phyloP scores from a whole-genome alignment of 2,888 invertebrate genomes.

The Lissonota sp. region DNA sequence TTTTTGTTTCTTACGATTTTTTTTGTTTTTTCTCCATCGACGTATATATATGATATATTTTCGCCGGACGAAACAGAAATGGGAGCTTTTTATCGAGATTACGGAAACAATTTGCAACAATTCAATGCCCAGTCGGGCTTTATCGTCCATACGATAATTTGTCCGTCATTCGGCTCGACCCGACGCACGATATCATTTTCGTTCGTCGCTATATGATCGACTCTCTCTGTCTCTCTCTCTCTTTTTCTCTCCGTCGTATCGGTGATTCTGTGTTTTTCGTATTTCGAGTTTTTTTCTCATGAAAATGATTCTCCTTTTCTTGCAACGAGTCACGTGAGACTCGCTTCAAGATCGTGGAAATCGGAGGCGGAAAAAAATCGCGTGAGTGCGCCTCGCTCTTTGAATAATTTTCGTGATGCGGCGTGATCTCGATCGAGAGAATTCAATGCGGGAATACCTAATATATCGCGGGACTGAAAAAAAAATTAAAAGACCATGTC shows the following conservation, averaged over 20 bases:
- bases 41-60: neutral
- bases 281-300: neutral
- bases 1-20: constrained; percentile 15
- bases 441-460: too few relatives aligned
- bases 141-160: neutral
- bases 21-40: constrained; percentile 2
- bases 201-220: constrained; percentile 17
- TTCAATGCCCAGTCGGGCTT: too few relatives aligned
- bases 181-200: constrained; percentile 10
- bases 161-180: neutral
- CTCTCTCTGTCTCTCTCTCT: constrained; percentile 20
- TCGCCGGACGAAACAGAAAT: neutral
- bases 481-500: too few relatives aligned
- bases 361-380: too few relatives aligned
- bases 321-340: too few relatives aligned
- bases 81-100: constrained; percentile 35
- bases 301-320: neutral
- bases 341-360: too few relatives aligned
- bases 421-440: too few relatives aligned
- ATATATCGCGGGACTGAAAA: too few relatives aligned
- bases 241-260: constrained; percentile 2
- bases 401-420: too few relatives aligned
- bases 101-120: constrained; percentile 43
- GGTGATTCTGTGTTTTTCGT: neutral
- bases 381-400: too few relatives aligned